Conservation (phyloP, 2,113 vertebrate species). For the Leptocoma aspasia region DNA sequence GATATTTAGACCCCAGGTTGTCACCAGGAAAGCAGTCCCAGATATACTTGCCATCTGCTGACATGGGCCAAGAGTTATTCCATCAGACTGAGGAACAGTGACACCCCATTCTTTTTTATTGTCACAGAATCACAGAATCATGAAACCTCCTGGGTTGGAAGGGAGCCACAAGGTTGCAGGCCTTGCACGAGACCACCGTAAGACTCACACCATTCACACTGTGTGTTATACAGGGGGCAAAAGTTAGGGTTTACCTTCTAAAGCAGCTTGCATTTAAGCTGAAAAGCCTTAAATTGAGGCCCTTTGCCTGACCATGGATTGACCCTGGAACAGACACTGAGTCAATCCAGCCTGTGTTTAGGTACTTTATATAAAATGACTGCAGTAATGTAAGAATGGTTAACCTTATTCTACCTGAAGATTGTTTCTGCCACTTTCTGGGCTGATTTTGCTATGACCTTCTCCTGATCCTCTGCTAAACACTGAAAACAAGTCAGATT, state of each 20-base stretch:
- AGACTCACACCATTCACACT: not conserved
- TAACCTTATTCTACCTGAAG: not conserved
- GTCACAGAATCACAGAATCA: not conserved
- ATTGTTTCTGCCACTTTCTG: not conserved
- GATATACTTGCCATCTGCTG: not conserved
- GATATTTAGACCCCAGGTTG: not conserved
- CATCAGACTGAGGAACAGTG: not conserved
- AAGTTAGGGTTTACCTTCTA: not conserved
- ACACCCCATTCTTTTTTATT: not conserved
- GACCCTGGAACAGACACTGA: not conserved
- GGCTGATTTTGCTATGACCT: not conserved
- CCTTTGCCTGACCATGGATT: not conserved
- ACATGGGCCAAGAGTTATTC: not conserved
- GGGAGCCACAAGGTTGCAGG: not conserved
- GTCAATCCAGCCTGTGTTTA: not conserved
- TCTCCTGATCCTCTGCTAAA: not conserved
- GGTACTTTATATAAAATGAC: fast-evolving
- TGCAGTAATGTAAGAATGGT: not conserved
- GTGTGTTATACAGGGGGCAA: not conserved
- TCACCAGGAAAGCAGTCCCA: not conserved
- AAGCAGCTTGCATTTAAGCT: not conserved
- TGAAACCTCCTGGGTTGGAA: not conserved
- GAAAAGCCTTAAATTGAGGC: not conserved
- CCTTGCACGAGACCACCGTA: not conserved
- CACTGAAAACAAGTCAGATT: not conserved